These are phyloP conservation scores for Diachasmimorpha longicaudata DNA, from an alignment of 1,140 invertebrate genomes.

Conservation along the genomic window DNA sequence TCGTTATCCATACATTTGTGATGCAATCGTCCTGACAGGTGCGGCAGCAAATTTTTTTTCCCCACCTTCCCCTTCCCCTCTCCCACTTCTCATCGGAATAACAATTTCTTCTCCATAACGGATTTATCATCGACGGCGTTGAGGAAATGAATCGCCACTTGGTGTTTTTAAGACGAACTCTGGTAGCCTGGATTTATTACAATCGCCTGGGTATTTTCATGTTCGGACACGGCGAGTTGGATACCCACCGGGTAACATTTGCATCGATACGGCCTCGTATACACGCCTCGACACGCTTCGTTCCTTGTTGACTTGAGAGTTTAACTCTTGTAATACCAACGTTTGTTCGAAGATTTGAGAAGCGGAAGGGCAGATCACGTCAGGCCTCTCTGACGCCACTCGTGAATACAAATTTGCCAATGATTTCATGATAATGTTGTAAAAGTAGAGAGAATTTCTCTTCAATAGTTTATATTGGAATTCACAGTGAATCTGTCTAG, in stretches of 20 bases:
- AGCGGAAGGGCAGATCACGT: slow-evolving; percentile 25
- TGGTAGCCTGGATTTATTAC: slow-evolving; percentile 27
- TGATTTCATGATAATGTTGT: background rate
- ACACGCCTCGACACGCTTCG: slow-evolving; percentile 25
- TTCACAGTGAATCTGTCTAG: background rate
- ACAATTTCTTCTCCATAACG: background rate
- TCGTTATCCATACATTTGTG: background rate
- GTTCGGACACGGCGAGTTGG: slow-evolving; percentile 20
- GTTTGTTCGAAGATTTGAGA: slow-evolving; percentile 14
- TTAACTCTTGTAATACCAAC: slow-evolving; percentile 15
- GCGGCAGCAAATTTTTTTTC: background rate
- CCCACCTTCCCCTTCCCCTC: background rate
- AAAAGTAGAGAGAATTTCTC: background rate
- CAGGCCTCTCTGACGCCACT: background rate
- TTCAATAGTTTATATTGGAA: background rate
- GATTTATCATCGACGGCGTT: slow-evolving; percentile 19
- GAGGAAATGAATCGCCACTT: background rate
- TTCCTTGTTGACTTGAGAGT: slow-evolving; percentile 18
- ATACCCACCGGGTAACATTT: slow-evolving; percentile 20
- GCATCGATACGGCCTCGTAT: slow-evolving; percentile 28
- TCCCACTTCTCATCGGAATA: background rate
- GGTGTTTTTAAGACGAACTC: background rate
- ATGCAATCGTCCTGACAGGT: slow-evolving; percentile 13
- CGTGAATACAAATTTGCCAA: slow-evolving; percentile 15
- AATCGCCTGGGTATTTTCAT: slow-evolving; percentile 24